Evolutionary conservation across 2,888 invertebrate species (phyloP).

Genomic region (Uloborus plumipes): DNA sequence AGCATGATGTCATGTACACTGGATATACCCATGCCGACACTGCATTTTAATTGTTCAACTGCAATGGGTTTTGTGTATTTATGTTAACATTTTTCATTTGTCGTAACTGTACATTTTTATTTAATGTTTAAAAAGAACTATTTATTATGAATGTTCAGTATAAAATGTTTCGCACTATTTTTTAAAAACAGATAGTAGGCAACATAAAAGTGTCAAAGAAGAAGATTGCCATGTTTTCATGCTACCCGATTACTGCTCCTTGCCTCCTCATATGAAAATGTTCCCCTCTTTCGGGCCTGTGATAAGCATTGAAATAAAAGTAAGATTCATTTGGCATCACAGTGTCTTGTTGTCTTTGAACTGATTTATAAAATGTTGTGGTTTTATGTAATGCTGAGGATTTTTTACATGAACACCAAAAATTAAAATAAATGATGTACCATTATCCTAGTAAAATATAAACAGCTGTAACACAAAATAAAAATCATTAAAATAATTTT

Average conservation of each 20-base stretch:
- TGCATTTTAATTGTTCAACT: too few relatives aligned
- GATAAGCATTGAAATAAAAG: constrained; percentile 78
- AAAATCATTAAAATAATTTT: too few relatives aligned
- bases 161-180: background rate
- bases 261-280: constrained; percentile 37
- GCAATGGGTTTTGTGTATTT: background rate
- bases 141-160: background rate
- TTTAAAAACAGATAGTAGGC: constrained; percentile 6
- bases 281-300: constrained; percentile 67
- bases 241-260: constrained; percentile 49
- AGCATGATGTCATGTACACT: too few relatives aligned
- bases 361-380: too few relatives aligned
- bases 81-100: background rate
- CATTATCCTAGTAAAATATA: too few relatives aligned
- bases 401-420: too few relatives aligned
- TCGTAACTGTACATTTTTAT: background rate
- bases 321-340: background rate
- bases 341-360: too few relatives aligned
- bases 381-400: too few relatives aligned
- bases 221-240: constrained; percentile 35
- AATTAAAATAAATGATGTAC: too few relatives aligned
- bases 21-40: too few relatives aligned
- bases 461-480: too few relatives aligned
- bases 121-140: background rate
- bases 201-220: constrained; percentile 39